A percentile compares a stretch with the other conserved stretches of the same genome.
phyloP scores from a whole-genome alignment of 2,797 vertebrate genomes.

The Syngnathus rostellatus region DNA sequence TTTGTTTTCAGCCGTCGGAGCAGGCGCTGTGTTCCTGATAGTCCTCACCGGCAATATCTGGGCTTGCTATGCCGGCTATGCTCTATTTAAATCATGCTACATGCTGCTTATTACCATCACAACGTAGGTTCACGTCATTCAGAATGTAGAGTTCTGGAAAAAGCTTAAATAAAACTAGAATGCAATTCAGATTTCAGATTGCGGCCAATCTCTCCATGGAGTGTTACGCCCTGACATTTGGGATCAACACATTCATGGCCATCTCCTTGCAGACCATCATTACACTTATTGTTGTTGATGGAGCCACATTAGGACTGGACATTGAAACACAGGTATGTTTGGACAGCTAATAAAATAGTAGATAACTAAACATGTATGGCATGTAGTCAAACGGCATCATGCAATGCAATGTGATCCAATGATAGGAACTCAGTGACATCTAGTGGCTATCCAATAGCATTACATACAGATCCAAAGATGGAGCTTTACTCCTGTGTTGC shows the following conservation, averaged over 20 bases:
- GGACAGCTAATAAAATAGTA: not conserved
- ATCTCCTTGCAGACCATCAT: constrained; percentile 64
- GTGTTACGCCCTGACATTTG: constrained; percentile 69
- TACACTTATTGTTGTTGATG: constrained; percentile 59
- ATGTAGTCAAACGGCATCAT: no score
- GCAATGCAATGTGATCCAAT: not conserved
- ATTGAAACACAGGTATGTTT: constrained; percentile 62
- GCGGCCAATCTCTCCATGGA: constrained; percentile 67
- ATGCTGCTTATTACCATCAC: constrained; percentile 73
- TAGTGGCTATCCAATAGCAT: constrained; percentile 26
- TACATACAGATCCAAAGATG: not conserved
- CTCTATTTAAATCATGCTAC: constrained; percentile 68
- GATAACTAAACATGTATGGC: not conserved
- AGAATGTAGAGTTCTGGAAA: not conserved
- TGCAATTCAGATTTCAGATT: constrained; percentile 64
- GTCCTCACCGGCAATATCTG: constrained; percentile 60
- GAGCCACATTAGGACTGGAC: constrained; percentile 58
- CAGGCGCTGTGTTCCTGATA: constrained; percentile 63
- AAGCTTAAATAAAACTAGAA: not conserved
- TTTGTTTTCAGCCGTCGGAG: constrained; percentile 59
- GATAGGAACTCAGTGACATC: constrained; percentile 28
- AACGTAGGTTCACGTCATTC: constrained; percentile 38
- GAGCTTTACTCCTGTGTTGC: not conserved
- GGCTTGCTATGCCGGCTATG: constrained; percentile 62
- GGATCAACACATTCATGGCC: constrained; percentile 68